phyloP scores from a whole-genome alignment of 2,797 vertebrate genomes.

The Lateolabrax maculatus region DNA sequence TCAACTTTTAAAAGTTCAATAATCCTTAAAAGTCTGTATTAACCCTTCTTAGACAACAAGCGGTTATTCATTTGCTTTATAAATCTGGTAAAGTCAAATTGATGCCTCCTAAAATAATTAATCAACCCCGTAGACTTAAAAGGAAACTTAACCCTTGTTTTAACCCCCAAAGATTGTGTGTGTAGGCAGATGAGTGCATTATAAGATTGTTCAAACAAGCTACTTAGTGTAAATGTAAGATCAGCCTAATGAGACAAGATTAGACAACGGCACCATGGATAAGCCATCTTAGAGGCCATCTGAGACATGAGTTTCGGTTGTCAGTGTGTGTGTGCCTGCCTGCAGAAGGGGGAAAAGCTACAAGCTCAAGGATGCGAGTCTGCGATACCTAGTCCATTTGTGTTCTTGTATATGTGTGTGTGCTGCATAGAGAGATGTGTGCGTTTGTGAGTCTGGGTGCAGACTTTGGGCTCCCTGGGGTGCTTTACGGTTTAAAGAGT shows the following conservation, averaged over 20 bases:
- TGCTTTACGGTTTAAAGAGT: conserved; percentile 52
- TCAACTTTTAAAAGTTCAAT: neutral
- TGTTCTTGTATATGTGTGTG: neutral
- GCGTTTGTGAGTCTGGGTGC: conserved; percentile 7
- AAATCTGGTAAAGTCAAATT: neutral
- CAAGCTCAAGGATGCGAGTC: neutral
- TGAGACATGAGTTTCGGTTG: conserved; percentile 11
- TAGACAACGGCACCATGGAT: conserved; percentile 52
- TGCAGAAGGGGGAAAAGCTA: neutral
- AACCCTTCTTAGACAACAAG: neutral
- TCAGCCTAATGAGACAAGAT: conserved; percentile 56
- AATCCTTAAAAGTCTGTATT: neutral
- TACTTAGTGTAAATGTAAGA: conserved; percentile 52
- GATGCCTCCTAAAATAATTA: neutral
- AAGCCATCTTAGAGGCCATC: conserved; percentile 45
- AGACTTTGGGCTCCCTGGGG: conserved; percentile 39
- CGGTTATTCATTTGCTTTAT: neutral
- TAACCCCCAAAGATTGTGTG: neutral
- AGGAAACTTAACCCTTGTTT: neutral
- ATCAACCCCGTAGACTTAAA: neutral
- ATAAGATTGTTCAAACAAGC: conserved; percentile 60
- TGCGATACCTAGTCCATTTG: neutral
- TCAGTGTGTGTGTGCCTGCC: neutral
- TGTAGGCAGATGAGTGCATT: conserved; percentile 21
- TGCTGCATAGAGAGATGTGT: neutral